Evolutionary conservation across 2,797 vertebrate species (phyloP), one percentile per base, ranked within the genome.

Genomic region (Cephalopachus bancanus): DNA sequence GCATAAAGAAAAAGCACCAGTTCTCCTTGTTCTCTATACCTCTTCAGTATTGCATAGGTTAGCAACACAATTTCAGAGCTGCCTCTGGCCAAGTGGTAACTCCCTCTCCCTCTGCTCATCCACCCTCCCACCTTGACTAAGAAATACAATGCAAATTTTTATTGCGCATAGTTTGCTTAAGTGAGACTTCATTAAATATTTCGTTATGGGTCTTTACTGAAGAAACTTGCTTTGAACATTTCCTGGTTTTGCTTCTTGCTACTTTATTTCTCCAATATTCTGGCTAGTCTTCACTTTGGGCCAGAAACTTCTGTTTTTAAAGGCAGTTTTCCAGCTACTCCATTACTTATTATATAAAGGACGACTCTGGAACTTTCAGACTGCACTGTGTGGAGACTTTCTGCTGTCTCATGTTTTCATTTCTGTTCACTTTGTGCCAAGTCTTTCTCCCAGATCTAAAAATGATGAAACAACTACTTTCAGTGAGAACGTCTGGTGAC

Each of bases 381-480:
- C 62, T 55, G 67, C 17, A 1, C 57, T n/a, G 72, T 55, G 44
- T 83, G 53, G 64, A 88, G 80, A 89, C 30, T 84, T 97, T 96
- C 78, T 97, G 97, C 97, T 97, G 94, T 75, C 87, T 98, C 96
- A 96, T 89, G 92, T 75, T 96, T 96, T 96, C 44, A 15, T 69
- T 95, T 64, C 89, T 78, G 81, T 59, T 93, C 71, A 6, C 51
- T 24, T 0, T 5, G 37, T 69, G 93, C 97, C 96, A 96, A 91
- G 75, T 28, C 6, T 69, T 95, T 94, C 81, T 95, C 88, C 83
- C 84, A 94, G 49, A 91, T 91, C 57, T 20, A 62, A 91, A 95
- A 93, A 79, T 76, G 94, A 96, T 95, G 94, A 97, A 91, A 79
- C 83, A 87, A 86, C 65, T 44, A 1, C 94, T 94, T 96, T 94